Percentiles rank a stretch among this genome's conserved stretches.
Conservation (phyloP, 1,140 invertebrate genomes). For the Hyles vespertilio region DNA sequence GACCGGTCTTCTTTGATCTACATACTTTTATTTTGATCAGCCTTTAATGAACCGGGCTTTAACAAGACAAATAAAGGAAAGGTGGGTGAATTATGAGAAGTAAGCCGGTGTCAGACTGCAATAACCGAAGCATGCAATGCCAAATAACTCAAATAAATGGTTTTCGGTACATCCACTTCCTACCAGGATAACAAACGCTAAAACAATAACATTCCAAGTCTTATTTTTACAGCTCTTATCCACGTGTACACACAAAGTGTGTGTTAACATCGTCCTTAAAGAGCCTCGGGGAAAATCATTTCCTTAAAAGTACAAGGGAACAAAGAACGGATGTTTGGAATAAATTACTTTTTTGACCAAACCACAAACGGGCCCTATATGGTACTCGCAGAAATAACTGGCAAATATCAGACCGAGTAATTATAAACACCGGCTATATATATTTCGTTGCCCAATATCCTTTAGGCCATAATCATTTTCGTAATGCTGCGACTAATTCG, state of each 20-base stretch:
- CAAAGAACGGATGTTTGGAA: conserved; percentile 55
- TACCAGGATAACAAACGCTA: no score
- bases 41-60: no score
- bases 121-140: no score
- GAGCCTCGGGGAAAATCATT: conserved; percentile 38
- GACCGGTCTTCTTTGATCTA: no score
- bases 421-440: conserved; percentile 7
- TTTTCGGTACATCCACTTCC: no score
- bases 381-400: background rate
- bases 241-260: background rate
- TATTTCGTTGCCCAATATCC: conserved; percentile 6
- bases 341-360: conserved; percentile 45
- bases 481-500: no score
- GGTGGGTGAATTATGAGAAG: no score
- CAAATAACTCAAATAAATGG: no score
- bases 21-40: no score
- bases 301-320: conserved; percentile 31
- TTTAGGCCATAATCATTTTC: background rate
- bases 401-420: conserved; percentile 1
- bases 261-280: conserved; percentile 38
- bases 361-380: conserved; percentile 10
- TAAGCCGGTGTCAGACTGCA: no score
- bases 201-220: background rate
- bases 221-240: no score
- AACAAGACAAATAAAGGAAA: no score